These are phyloP conservation scores for Callimorpha dominula DNA, from an alignment of 2,888 invertebrate genomes.

Conservation along the genomic window DNA sequence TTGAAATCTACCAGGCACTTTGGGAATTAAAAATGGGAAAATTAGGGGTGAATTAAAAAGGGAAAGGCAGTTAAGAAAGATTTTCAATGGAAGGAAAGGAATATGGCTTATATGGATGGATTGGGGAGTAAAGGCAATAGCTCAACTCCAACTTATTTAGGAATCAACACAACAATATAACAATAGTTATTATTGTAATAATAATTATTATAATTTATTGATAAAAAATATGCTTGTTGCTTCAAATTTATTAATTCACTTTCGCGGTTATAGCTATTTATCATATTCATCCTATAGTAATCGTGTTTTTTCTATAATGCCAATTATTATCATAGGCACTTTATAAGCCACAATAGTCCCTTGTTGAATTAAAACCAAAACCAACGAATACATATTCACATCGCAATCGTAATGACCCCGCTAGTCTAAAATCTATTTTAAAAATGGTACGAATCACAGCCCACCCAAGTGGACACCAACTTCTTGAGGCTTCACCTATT, in stretches of 20 bases:
- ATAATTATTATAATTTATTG: too few relatives aligned
- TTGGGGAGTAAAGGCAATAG: too few relatives aligned
- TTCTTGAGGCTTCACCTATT: constrained; percentile 54
- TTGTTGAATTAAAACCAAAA: too few relatives aligned
- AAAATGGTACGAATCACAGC: constrained; percentile 22
- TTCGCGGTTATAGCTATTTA: background rate
- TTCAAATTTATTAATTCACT: background rate
- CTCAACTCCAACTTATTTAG: background rate
- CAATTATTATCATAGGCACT: background rate
- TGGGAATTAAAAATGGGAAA: too few relatives aligned
- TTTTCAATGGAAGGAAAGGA: too few relatives aligned
- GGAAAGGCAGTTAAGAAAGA: too few relatives aligned
- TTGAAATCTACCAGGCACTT: too few relatives aligned
- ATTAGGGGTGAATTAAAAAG: too few relatives aligned
- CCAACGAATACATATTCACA: too few relatives aligned
- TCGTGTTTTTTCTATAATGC: background rate
- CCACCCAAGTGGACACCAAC: constrained; percentile 37
- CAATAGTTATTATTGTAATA: too few relatives aligned
- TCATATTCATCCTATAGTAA: background rate
- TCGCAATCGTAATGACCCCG: background rate
- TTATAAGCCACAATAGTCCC: background rate
- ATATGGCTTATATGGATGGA: too few relatives aligned
- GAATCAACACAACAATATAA: background rate
- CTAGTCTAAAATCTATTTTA: background rate
- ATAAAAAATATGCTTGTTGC: too few relatives aligned